A percentile compares a stretch with the other conserved stretches of the same genome.
Evolutionary conservation across 2,888 invertebrate species (phyloP).

Genomic region (Dolichomitus sp.): DNA sequence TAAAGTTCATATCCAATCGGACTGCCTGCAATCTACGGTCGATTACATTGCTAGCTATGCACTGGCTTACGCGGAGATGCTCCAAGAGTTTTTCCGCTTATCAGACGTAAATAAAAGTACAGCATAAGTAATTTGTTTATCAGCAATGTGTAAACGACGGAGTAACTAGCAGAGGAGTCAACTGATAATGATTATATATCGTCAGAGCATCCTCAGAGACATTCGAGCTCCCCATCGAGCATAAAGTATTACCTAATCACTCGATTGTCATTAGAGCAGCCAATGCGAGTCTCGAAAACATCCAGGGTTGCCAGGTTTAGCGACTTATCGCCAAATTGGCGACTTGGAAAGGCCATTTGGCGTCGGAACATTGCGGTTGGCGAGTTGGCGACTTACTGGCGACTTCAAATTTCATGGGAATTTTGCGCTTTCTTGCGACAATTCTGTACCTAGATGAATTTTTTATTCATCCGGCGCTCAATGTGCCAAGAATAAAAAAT

Average conservation of each 20-base stretch:
- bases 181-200: background rate
- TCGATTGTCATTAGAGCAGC: background rate
- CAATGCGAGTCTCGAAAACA: constrained; percentile 1
- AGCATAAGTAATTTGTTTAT: background rate
- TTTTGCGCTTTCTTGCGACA: too few relatives aligned
- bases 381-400: too few relatives aligned
- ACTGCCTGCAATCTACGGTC: background rate
- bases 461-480: too few relatives aligned
- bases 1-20: background rate
- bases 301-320: background rate
- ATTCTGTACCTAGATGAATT: too few relatives aligned
- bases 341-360: too few relatives aligned
- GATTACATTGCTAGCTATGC: background rate
- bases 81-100: background rate
- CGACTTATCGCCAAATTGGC: too few relatives aligned
- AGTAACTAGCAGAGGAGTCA: background rate
- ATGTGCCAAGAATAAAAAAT: too few relatives aligned
- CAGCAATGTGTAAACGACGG: background rate
- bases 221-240: background rate
- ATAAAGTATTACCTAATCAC: constrained; percentile 9
- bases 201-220: background rate
- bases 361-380: too few relatives aligned
- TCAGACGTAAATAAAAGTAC: background rate
- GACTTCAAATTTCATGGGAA: too few relatives aligned
- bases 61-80: background rate